Conservation (phyloP, 2,888 invertebrate species). For the Andrena fulva region DNA sequence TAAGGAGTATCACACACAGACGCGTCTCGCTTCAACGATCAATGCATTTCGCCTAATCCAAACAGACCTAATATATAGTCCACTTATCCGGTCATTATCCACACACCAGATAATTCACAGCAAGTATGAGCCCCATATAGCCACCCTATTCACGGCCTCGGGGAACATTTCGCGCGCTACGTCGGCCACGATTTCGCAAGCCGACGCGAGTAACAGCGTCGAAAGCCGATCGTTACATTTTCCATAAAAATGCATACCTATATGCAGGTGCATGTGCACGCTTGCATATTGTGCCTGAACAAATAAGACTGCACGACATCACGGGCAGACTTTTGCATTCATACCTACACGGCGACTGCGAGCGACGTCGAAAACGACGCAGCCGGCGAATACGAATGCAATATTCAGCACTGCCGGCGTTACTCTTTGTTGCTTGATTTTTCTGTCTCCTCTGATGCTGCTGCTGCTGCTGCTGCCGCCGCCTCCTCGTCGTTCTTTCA, state of each 20-base stretch:
- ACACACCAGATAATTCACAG: neutral
- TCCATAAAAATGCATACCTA: conserved; percentile 51
- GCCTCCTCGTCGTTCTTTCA: conserved; percentile 24
- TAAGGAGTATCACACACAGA: too few relatives aligned
- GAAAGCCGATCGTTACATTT: conserved; percentile 52
- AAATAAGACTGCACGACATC: conserved; percentile 62
- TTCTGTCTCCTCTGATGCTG: conserved; percentile 65
- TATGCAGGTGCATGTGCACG: conserved; percentile 26
- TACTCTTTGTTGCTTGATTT: conserved; percentile 70
- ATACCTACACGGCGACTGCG: conserved; percentile 50
- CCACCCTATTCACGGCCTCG: neutral
- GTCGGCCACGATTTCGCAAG: conserved; percentile 18
- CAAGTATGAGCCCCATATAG: neutral
- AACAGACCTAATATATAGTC: too few relatives aligned
- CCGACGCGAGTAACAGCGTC: conserved; percentile 44
- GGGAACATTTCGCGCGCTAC: neutral
- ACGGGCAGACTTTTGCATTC: conserved; percentile 61
- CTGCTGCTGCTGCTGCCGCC: conserved; percentile 28
- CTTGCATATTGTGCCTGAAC: conserved; percentile 32
- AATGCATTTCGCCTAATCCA: too few relatives aligned
- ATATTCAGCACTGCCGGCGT: conserved; percentile 68
- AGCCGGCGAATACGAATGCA: conserved; percentile 61
- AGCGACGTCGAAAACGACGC: conserved; percentile 54
- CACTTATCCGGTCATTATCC: too few relatives aligned
- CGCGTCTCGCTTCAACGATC: too few relatives aligned